Percentiles rank a stretch among this genome's conserved stretches.
These are phyloP conservation scores for Propithecus perrieri DNA, from an alignment of 2,797 vertebrate genomes.

Conservation along the genomic window DNA sequence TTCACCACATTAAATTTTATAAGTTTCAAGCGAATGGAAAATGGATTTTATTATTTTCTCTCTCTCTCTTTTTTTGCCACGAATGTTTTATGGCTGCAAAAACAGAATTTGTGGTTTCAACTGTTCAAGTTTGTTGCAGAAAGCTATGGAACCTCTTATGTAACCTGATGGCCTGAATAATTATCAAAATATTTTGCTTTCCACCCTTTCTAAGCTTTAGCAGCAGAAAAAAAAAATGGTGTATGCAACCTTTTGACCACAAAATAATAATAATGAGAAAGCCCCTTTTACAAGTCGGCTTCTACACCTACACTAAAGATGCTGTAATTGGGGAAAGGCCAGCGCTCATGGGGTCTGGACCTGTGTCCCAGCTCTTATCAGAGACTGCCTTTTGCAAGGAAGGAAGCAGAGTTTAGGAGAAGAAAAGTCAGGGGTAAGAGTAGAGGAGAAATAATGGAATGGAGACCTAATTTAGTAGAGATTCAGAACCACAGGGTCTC, in stretches of 20 bases:
- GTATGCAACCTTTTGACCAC: conserved; percentile 89
- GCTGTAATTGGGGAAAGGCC: background rate
- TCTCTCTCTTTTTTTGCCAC: conserved; percentile 73
- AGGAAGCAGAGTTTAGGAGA: background rate
- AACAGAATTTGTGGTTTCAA: conserved; percentile 95
- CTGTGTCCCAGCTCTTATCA: background rate
- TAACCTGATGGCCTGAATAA: conserved; percentile 96
- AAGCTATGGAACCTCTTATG: conserved; percentile 97
- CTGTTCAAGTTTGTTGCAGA: conserved; percentile 93
- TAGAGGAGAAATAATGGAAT: background rate
- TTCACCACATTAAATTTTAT: conserved; percentile 96
- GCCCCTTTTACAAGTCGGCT: conserved; percentile 74
- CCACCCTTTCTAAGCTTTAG: conserved; percentile 95
- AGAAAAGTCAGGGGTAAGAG: background rate
- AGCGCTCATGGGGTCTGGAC: background rate
- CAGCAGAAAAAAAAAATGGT: conserved; percentile 88
- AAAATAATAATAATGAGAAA: conserved; percentile 85
- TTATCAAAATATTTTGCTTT: conserved; percentile 99
- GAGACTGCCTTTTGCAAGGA: background rate
- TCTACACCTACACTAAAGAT: conserved; percentile 23
- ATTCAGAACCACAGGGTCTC: background rate
- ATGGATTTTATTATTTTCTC: conserved; percentile 88
- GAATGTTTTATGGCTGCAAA: conserved; percentile 94
- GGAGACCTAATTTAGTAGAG: background rate
- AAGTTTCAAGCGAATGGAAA: conserved; percentile 94